A percentile compares a stretch with the other conserved stretches of the same genome.
phyloP scores from a whole-genome alignment of 2,113 vertebrate species.

The Glareola pratincola region DNA sequence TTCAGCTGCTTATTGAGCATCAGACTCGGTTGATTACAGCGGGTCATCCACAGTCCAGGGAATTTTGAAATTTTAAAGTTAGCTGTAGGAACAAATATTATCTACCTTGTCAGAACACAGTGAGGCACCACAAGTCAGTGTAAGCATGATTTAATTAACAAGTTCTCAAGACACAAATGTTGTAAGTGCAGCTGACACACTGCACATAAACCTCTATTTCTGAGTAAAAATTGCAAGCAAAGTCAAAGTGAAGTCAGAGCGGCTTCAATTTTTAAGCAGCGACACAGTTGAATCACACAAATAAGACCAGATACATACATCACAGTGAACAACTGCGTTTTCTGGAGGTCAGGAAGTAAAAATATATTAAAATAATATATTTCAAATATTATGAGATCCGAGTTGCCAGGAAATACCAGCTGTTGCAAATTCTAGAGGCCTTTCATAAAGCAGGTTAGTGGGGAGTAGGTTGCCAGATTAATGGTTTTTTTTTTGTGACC shows the following conservation, averaged over 20 bases:
- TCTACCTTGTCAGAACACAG: neutral
- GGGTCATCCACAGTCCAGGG: neutral
- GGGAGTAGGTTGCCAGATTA: neutral
- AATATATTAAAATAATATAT: neutral
- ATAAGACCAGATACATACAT: neutral
- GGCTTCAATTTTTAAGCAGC: neutral
- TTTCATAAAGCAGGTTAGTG: neutral
- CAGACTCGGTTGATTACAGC: neutral
- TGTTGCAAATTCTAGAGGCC: neutral
- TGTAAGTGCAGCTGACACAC: neutral
- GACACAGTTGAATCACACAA: neutral
- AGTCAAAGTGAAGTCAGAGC: neutral
- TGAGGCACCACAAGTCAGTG: conserved; percentile 8
- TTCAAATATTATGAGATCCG: neutral
- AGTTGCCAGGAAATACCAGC: neutral
- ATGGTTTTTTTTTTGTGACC: neutral
- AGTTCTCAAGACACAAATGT: neutral
- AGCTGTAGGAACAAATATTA: neutral
- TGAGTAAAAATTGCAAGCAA: neutral
- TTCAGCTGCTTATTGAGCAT: neutral
- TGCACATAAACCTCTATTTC: neutral
- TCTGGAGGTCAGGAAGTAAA: neutral
- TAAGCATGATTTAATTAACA: conserved; percentile 40
- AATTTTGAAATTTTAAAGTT: neutral
- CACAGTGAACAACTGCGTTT: neutral